A percentile compares a stretch with the other conserved stretches of the same genome.
Evolutionary conservation across 2,797 vertebrate species (phyloP).

Genomic region (Atherinosoma microstoma): DNA sequence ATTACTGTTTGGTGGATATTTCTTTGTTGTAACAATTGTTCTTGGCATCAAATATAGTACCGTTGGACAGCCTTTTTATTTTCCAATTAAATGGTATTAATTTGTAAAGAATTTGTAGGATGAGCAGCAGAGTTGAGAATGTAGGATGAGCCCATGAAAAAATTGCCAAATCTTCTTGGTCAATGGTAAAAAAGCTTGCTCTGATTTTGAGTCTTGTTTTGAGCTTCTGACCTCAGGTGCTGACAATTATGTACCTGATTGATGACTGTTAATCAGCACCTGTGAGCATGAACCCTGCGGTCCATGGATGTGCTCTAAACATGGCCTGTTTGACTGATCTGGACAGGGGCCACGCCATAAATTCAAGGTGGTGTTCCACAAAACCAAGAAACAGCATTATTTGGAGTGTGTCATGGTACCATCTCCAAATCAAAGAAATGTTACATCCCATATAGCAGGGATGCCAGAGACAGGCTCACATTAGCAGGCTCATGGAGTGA

Average conservation of each 20-base stretch:
- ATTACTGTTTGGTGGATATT: neutral
- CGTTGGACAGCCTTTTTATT: neutral
- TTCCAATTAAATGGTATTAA: neutral
- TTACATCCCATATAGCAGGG: too few relatives aligned
- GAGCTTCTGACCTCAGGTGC: neutral
- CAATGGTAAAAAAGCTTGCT: too few relatives aligned
- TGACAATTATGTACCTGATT: too few relatives aligned
- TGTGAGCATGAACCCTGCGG: too few relatives aligned
- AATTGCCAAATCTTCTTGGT: neutral
- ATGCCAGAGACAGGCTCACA: too few relatives aligned
- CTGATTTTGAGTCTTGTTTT: neutral
- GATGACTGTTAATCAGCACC: too few relatives aligned
- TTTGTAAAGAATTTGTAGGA: neutral
- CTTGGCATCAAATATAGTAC: neutral
- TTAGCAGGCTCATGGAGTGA: neutral
- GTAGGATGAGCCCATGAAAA: neutral
- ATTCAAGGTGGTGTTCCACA: too few relatives aligned
- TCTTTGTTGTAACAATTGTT: neutral
- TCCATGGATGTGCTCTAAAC: neutral
- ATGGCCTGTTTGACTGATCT: neutral
- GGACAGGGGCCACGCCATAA: neutral
- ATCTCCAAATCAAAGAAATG: too few relatives aligned
- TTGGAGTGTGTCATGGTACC: too few relatives aligned
- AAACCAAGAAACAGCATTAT: too few relatives aligned
- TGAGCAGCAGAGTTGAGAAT: too few relatives aligned